A percentile compares a stretch with the other conserved stretches of the same genome.
phyloP scores from a whole-genome alignment of 2,797 vertebrate genomes.

The Sebastes variabilis region DNA sequence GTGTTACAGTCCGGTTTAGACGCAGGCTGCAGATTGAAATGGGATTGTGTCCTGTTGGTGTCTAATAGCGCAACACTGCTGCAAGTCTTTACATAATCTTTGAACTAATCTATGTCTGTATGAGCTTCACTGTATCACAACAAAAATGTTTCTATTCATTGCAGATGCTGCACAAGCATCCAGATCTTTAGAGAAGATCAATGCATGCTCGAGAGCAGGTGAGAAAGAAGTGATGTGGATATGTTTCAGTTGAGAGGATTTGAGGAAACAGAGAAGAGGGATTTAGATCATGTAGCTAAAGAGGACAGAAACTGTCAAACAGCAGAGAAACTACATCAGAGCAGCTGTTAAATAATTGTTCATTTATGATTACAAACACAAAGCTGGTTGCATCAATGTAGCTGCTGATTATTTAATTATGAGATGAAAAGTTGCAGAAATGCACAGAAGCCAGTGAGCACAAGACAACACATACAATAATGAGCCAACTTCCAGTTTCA shows the following conservation, averaged over 20 bases:
- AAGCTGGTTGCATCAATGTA: not conserved
- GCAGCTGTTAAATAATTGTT: not conserved
- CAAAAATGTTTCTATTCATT: not conserved
- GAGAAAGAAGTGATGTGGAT: not conserved
- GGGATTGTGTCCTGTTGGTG: slow-evolving; percentile 28
- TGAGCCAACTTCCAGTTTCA: not conserved
- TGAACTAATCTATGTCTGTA: not conserved
- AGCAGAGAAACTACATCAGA: not conserved
- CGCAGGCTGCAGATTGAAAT: slow-evolving; percentile 20
- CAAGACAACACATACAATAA: not conserved
- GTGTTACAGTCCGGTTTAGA: not conserved
- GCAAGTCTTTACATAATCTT: slow-evolving; percentile 1
- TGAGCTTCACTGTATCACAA: not conserved
- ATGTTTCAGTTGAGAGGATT: slow-evolving; percentile 47
- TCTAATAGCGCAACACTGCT: not conserved
- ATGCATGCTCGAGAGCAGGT: not conserved
- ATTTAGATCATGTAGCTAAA: slow-evolving; percentile 43
- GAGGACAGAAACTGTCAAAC: slow-evolving; percentile 23
- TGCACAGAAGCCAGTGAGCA: too few relatives aligned
- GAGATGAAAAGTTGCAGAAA: not conserved
- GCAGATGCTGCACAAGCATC: not conserved
- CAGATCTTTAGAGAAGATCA: not conserved
- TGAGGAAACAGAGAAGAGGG: slow-evolving; percentile 44
- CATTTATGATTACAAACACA: not conserved
- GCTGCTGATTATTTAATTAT: not conserved